Evolutionary conservation across 2,888 invertebrate genomes (phyloP).

Genomic region (Volucella inflata): DNA sequence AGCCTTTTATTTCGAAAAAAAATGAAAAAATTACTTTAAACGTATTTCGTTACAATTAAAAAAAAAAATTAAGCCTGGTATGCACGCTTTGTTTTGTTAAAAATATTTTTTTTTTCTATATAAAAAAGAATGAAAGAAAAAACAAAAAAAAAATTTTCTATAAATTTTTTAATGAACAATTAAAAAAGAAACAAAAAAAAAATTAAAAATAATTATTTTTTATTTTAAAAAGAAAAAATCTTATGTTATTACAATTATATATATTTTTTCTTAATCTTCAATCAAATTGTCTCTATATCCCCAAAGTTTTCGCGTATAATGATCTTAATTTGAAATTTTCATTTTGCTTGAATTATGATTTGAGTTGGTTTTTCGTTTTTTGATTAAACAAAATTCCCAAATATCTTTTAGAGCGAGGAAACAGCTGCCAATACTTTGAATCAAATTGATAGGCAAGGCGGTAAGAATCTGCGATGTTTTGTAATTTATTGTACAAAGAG

Average conservation of each 20-base stretch:
- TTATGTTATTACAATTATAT: conserved; percentile 22
- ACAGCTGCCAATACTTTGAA: conserved; percentile 95
- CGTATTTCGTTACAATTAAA: conserved; percentile 68
- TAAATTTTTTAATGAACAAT: conserved; percentile 38
- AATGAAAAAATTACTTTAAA: conserved; percentile 32
- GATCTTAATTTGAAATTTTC: conserved; percentile 21
- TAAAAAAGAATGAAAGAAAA: conserved; percentile 17
- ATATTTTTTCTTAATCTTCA: conserved; percentile 36
- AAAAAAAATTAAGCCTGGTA: conserved; percentile 55
- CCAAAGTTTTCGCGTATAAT: conserved; percentile 30
- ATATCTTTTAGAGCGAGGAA: conserved; percentile 92
- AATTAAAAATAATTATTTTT: neutral
- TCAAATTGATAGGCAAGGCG: conserved; percentile 96
- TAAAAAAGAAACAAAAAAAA: conserved; percentile 23
- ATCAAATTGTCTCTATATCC: conserved; percentile 1
- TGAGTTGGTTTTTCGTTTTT: conserved; percentile 51
- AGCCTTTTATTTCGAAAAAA: conserved; percentile 7
- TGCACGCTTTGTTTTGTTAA: conserved; percentile 74
- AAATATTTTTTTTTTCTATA: conserved; percentile 15
- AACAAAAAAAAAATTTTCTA: conserved; percentile 29
- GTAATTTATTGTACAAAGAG: conserved; percentile 81
- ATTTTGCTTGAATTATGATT: conserved; percentile 22
- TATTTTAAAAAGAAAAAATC: conserved; percentile 13
- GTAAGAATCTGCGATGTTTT: conserved; percentile 88
- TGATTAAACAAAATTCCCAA: conserved; percentile 66